These are phyloP conservation scores for Anastatus disparis DNA, from an alignment of 1,140 invertebrate genomes.

Conservation along the genomic window DNA sequence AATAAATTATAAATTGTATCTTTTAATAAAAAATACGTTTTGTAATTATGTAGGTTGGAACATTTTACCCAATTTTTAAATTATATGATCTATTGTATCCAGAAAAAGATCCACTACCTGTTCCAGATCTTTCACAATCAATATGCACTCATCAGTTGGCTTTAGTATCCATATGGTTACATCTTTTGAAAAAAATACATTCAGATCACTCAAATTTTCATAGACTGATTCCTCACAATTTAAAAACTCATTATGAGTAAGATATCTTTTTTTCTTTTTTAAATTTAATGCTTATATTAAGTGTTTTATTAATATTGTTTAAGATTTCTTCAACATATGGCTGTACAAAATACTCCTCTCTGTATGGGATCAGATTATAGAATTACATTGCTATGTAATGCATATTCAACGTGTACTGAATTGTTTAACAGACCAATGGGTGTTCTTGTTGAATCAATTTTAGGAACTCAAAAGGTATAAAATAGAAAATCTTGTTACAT, in stretches of 20 bases:
- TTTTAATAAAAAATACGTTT: slow-evolving; percentile 28
- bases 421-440: slow-evolving; percentile 88
- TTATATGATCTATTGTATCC: slow-evolving; percentile 93
- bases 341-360: slow-evolving; percentile 76
- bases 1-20: slow-evolving; percentile 7
- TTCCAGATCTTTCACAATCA: slow-evolving; percentile 89
- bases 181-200: slow-evolving; percentile 92
- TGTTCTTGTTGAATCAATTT: slow-evolving; percentile 87
- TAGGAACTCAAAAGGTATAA: slow-evolving; percentile 80
- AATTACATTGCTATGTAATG: slow-evolving; percentile 93
- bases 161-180: slow-evolving; percentile 95
- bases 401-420: slow-evolving; percentile 90
- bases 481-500: too few species aligned
- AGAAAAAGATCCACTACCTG: slow-evolving; percentile 87
- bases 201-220: slow-evolving; percentile 82
- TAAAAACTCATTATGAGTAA: slow-evolving; percentile 87
- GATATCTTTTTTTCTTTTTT: slow-evolving; percentile 42
- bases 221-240: slow-evolving; percentile 81
- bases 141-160: slow-evolving; percentile 92
- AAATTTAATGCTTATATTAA: background rate
- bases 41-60: slow-evolving; percentile 73
- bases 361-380: slow-evolving; percentile 86
- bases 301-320: slow-evolving; percentile 23
- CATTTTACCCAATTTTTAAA: slow-evolving; percentile 91
- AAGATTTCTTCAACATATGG: slow-evolving; percentile 85